Conservation (phyloP, 2,113 vertebrate species). For the Rhinichthys klamathensis region DNA sequence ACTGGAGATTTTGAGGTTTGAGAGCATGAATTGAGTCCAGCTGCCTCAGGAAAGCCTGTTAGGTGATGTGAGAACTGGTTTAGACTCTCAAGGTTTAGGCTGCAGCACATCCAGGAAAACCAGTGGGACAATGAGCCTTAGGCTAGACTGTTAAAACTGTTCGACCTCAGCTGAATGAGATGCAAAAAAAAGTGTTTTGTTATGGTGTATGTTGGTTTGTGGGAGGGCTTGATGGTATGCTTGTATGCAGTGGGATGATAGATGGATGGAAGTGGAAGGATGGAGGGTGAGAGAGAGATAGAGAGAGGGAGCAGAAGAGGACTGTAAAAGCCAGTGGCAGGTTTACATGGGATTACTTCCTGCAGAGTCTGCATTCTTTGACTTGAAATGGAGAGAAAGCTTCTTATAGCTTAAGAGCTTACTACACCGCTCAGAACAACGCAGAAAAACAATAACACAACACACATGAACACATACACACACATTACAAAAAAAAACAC, state of each 20-base stretch:
- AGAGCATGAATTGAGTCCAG: neutral
- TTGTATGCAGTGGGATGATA: slow-evolving; percentile 46
- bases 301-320: slow-evolving; percentile 58
- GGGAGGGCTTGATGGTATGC: slow-evolving; percentile 52
- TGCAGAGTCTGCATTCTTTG: slow-evolving; percentile 81
- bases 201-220: slow-evolving; percentile 48
- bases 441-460: slow-evolving; percentile 75
- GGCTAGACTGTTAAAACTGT: slow-evolving; percentile 18
- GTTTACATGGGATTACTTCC: slow-evolving; percentile 79
- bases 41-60: slow-evolving; percentile 35
- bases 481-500: neutral
- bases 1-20: slow-evolving; percentile 49
- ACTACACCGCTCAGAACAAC: slow-evolving; percentile 71
- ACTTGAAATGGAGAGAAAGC: slow-evolving; percentile 80
- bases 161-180: neutral
- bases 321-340: slow-evolving; percentile 75
- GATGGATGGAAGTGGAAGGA: slow-evolving; percentile 48
- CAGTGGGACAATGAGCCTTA: slow-evolving; percentile 56
- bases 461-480: slow-evolving; percentile 61
- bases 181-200: slow-evolving; percentile 41
- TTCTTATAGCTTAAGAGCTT: slow-evolving; percentile 81
- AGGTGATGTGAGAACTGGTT: slow-evolving; percentile 54
- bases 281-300: neutral
- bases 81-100: slow-evolving; percentile 54
- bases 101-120: slow-evolving; percentile 59